Conservation (phyloP, 2,888 invertebrate species). For the Pollenia griseotomentosa region DNA sequence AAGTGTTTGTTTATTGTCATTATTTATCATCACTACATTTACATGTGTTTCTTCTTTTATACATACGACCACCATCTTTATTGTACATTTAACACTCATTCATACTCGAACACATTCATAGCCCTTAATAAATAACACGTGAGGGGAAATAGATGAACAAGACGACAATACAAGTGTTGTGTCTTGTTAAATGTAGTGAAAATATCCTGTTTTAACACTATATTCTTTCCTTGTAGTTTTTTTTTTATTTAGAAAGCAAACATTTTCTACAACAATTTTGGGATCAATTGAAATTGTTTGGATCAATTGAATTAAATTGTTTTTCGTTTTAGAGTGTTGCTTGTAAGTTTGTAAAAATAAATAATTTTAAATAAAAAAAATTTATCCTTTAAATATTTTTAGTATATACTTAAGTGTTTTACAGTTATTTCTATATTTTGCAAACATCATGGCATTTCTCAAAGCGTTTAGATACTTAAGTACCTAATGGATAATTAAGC, state of each 20-base stretch:
- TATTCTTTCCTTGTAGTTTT: not conserved
- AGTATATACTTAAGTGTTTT: too few species aligned
- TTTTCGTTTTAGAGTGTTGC: too few species aligned
- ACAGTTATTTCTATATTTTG: too few species aligned
- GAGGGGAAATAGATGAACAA: not conserved
- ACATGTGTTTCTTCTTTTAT: slow-evolving; percentile 15
- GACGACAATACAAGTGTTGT: not conserved
- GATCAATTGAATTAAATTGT: not conserved
- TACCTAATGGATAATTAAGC: too few species aligned
- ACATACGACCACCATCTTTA: slow-evolving; percentile 2
- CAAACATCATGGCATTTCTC: too few species aligned
- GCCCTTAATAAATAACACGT: not conserved
- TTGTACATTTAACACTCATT: not conserved
- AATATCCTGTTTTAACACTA: slow-evolving; percentile 19
- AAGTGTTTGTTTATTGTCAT: slow-evolving; percentile 59
- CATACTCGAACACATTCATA: too few species aligned
- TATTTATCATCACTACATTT: slow-evolving; percentile 50
- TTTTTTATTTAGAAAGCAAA: not conserved
- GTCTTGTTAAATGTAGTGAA: slow-evolving; percentile 31
- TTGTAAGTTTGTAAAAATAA: not conserved
- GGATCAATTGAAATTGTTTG: slow-evolving; percentile 11
- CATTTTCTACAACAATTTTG: not conserved
- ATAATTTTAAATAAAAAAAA: not conserved
- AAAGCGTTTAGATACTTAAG: too few species aligned
- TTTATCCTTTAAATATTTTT: too few species aligned